Conservation (phyloP, 2,797 vertebrate species). For the Poecile montanus region DNA sequence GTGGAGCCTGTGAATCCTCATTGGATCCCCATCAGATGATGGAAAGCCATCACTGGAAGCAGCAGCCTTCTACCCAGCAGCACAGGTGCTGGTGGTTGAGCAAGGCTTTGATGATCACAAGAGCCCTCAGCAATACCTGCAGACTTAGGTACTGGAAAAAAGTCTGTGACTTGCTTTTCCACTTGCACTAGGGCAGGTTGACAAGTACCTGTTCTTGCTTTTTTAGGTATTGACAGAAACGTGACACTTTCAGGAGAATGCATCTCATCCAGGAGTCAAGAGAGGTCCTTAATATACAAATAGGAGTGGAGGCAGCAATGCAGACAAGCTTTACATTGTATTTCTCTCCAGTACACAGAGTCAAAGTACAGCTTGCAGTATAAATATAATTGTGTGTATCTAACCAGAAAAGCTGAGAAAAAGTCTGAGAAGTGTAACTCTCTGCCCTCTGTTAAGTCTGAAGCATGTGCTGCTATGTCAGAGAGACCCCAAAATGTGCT, state of each 20-base stretch:
- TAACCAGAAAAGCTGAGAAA: background rate
- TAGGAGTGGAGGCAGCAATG: background rate
- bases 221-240: background rate
- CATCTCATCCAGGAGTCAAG: background rate
- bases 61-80: background rate
- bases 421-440: background rate
- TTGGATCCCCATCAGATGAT: background rate
- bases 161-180: background rate
- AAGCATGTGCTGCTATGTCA: background rate
- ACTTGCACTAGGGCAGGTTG: background rate
- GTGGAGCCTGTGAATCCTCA: background rate
- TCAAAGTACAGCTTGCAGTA: slow-evolving; percentile 5
- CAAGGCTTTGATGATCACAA: background rate
- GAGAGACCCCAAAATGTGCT: background rate
- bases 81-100: background rate
- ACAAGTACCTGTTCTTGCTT: background rate
- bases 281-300: background rate
- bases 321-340: background rate
- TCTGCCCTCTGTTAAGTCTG: background rate
- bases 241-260: background rate
- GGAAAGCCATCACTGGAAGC: background rate
- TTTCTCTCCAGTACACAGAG: background rate
- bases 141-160: background rate
- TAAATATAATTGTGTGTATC: background rate
- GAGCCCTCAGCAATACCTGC: background rate